Conservation (phyloP, 2,888 invertebrate species). For the Drosophila leonis region DNA sequence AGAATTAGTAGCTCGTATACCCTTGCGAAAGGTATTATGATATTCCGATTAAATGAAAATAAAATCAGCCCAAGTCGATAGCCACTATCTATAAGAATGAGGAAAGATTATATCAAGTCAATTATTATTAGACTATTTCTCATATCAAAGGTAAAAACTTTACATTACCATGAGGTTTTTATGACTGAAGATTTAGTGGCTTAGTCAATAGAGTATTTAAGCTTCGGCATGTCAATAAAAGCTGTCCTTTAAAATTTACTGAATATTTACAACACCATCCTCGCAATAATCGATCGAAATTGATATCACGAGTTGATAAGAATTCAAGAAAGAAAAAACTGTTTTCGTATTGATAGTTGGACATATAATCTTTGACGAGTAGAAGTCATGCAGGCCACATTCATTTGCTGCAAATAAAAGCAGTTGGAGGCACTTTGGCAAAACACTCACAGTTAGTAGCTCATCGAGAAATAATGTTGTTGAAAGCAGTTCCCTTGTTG, state of each 20-base stretch:
- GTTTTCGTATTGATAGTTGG: conserved; percentile 7
- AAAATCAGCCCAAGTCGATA: neutral
- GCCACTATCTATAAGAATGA: neutral
- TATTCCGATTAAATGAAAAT: too few species aligned
- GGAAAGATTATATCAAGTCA: neutral
- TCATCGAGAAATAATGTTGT: conserved; percentile 40
- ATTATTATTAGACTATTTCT: neutral
- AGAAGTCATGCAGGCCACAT: conserved; percentile 3
- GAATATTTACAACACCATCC: neutral
- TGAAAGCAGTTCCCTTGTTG: conserved; percentile 36
- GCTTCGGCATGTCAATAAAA: neutral
- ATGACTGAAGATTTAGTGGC: neutral
- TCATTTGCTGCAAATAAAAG: conserved; percentile 25
- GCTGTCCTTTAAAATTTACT: neutral
- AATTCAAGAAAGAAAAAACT: neutral
- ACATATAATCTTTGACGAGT: neutral
- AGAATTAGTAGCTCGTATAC: neutral
- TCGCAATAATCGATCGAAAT: neutral
- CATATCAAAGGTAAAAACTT: neutral
- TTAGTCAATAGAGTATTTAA: neutral
- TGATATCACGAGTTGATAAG: conserved; percentile 8
- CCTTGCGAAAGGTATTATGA: neutral
- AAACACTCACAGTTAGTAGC: conserved; percentile 22
- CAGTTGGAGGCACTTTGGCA: neutral
- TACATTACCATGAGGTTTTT: neutral